Evolutionary conservation across 2,113 vertebrate species (phyloP), one percentile per base, ranked within the genome.

Genomic region (Pagrus major): DNA sequence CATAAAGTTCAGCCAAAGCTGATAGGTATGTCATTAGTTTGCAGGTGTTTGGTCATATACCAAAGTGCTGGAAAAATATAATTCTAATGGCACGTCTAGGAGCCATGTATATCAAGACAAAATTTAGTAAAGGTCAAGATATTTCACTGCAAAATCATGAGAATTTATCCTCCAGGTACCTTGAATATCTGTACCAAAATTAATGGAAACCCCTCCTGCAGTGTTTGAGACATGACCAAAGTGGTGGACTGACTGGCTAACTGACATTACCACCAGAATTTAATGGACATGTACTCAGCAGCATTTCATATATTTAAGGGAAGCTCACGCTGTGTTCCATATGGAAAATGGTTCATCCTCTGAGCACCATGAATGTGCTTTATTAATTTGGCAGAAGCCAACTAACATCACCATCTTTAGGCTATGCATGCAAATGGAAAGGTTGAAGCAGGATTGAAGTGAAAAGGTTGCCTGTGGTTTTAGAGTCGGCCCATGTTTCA

Each of bases 391-490:
- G 9, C 12, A 21, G 11, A 37, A 29, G 56, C 27, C 11, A 9
- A 25, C 42, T 6, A 14, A 12, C 59, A 20, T 58, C 18, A 5
- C 27, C 21, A 4, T 66, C 58, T n/a, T 71, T 23, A 42, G 67
- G 14, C 16, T 16, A 29, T 47, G 4, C 9, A 5, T 27, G 27
- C 20, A 5, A 15, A 35, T 12, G 11, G 31, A 8, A 25, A 41
- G 10, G 31, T 11, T 9, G 35, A 37, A 37, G 9, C 44, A 29
- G 23, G 14, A 16, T n/a, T 25, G 12, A 54, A 42, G 31, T 23
- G 9, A 54, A 73, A 59, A 47, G 8, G 25, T 60, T 27, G 56
- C 35, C 51, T 68, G 25, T 58, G 23, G 31, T 72, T 60, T 51
- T 59, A 41, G 29, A 42, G 16, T 29, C 20, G 21, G 9, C 11